Conservation (phyloP, 2,888 invertebrate species). For the Caenorhabditis virilis region DNA sequence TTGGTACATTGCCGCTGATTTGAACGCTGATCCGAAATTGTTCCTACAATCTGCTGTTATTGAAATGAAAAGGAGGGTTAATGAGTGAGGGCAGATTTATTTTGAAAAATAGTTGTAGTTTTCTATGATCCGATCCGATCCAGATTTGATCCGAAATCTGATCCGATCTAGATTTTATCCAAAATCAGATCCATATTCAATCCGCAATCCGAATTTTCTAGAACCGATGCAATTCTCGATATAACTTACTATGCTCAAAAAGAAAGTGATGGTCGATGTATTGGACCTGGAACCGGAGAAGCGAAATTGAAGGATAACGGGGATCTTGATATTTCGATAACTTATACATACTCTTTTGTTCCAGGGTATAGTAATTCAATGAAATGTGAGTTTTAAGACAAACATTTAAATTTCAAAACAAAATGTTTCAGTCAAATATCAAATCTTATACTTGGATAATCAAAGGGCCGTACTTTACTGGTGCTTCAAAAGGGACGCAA, state of each 20-base stretch:
- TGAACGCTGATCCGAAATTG: constrained; percentile 52
- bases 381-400: neutral
- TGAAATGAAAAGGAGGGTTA: constrained; percentile 34
- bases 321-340: constrained; percentile 36
- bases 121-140: too few relatives aligned
- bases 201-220: too few relatives aligned
- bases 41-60: constrained; percentile 53
- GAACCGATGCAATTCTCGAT: too few relatives aligned
- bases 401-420: neutral
- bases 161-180: too few relatives aligned
- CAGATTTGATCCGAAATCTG: too few relatives aligned
- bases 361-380: constrained; percentile 11
- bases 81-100: too few relatives aligned
- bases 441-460: constrained; percentile 54
- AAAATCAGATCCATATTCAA: too few relatives aligned
- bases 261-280: constrained; percentile 46
- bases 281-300: constrained; percentile 44
- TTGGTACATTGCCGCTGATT: constrained; percentile 52
- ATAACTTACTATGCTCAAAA: constrained; percentile 52
- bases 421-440: constrained; percentile 40
- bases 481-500: constrained; percentile 39
- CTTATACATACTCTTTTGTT: constrained; percentile 45
- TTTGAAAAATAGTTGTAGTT: too few relatives aligned
- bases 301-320: constrained; percentile 37
- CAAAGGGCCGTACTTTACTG: constrained; percentile 53